Conservation (phyloP, 2,888 invertebrate genomes). For the Troides oblongomaculatus region DNA sequence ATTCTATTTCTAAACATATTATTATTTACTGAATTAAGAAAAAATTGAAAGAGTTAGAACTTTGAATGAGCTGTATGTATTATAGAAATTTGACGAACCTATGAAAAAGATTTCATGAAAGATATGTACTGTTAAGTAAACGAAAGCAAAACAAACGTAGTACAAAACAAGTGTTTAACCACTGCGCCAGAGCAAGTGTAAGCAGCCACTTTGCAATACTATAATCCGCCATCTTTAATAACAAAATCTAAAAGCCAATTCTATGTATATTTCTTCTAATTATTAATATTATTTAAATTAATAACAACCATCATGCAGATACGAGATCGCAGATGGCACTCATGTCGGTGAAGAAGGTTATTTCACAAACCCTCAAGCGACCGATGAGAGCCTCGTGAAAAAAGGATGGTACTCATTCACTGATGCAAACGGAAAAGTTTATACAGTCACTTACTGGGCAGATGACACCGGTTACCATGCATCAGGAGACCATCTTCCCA, state of each 20-base stretch:
- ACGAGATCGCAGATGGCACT: constrained; percentile 69
- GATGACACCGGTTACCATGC: constrained; percentile 73
- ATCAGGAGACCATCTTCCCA: constrained; percentile 69
- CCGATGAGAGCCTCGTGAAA: constrained; percentile 68
- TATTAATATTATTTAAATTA: not conserved
- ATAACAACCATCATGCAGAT: constrained; percentile 45
- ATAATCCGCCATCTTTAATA: no score
- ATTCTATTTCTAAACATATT: not conserved
- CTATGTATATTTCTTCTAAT: not conserved
- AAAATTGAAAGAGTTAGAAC: not conserved
- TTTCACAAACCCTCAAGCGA: constrained; percentile 54
- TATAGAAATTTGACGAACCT: not conserved
- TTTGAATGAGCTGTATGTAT: not conserved
- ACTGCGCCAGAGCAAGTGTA: no score
- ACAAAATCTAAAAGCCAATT: not conserved
- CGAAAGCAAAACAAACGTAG: no score
- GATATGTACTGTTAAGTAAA: no score
- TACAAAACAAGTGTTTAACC: no score
- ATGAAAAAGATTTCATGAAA: no score
- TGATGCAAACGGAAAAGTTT: constrained; percentile 64
- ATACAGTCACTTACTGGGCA: constrained; percentile 72
- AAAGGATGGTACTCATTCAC: constrained; percentile 72
- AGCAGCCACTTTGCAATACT: no score
- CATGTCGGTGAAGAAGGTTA: constrained; percentile 72
- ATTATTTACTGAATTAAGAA: not conserved